A percentile compares a stretch with the other conserved stretches of the same genome.
These are phyloP conservation scores for Dasysyrphus tricinctus DNA, from an alignment of 2,888 invertebrate species.

Conservation along the genomic window DNA sequence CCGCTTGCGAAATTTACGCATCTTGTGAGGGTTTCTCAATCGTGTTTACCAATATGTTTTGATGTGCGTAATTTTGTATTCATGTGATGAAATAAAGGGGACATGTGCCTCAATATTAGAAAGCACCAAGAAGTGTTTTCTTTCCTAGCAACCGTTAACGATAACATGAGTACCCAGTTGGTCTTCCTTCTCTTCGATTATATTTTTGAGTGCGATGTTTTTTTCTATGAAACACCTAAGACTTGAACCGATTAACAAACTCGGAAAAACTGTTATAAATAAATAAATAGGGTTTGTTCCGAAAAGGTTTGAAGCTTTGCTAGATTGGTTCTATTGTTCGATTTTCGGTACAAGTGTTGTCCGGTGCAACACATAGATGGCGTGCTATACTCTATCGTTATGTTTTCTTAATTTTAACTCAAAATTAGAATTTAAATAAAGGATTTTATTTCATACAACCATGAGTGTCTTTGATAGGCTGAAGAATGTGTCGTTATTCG, in stretches of 20 bases:
- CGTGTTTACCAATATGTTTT: constrained; percentile 26
- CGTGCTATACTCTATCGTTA: neutral
- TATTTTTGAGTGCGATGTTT: constrained; percentile 1
- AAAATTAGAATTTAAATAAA: no score
- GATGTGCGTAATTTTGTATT: neutral
- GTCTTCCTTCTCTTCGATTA: neutral
- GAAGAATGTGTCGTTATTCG: no score
- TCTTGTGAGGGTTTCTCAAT: constrained; percentile 17
- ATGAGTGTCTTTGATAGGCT: no score
- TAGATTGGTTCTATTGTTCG: neutral
- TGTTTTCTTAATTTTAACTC: no score
- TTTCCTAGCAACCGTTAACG: neutral
- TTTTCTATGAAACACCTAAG: neutral
- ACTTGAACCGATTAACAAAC: neutral
- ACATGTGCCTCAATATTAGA: neutral
- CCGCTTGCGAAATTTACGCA: constrained; percentile 71
- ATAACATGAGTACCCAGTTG: neutral
- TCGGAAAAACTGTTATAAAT: neutral
- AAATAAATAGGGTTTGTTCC: neutral
- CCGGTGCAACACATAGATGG: neutral
- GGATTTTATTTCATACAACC: no score
- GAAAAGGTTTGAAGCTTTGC: neutral
- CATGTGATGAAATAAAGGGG: neutral
- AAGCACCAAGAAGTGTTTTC: neutral
- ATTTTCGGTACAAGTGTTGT: neutral